Conservation (phyloP, 2,888 invertebrate genomes). For the Taenaris catops region DNA sequence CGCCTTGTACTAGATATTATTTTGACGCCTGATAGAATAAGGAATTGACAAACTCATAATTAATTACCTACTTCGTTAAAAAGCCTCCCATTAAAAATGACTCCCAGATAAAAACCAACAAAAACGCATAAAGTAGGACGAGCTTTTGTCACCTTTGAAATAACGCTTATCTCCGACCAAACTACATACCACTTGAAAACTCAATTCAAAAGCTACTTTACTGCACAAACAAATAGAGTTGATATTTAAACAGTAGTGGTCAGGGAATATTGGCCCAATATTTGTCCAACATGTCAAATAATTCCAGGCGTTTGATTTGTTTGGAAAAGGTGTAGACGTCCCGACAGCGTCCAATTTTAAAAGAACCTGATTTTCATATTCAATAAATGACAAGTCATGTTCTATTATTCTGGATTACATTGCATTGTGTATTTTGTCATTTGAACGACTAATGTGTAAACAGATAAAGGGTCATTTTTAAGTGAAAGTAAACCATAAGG, state of each 20-base stretch:
- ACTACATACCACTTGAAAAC: slow-evolving; percentile 4
- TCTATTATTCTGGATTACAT: slow-evolving; percentile 27
- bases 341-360: slow-evolving; percentile 29
- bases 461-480: slow-evolving; percentile 46
- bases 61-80: slow-evolving; percentile 13
- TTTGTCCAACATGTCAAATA: slow-evolving; percentile 45
- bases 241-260: slow-evolving; percentile 13
- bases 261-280: slow-evolving; percentile 27
- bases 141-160: slow-evolving; percentile 31
- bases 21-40: background rate
- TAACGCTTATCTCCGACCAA: slow-evolving; percentile 25
- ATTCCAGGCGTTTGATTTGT: slow-evolving; percentile 44
- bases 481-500: slow-evolving; percentile 49
- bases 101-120: slow-evolving; percentile 20
- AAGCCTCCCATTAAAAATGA: slow-evolving; percentile 19
- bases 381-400: slow-evolving; percentile 16
- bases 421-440: slow-evolving; percentile 42
- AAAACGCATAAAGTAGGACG: slow-evolving; percentile 21
- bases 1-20: too few species aligned
- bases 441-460: slow-evolving; percentile 50
- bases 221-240: slow-evolving; percentile 4
- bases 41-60: slow-evolving; percentile 5
- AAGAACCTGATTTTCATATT: slow-evolving; percentile 24
- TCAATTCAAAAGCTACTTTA: slow-evolving; percentile 16
- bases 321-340: slow-evolving; percentile 47